These are phyloP conservation scores for Musca domestica DNA, from an alignment of 1,140 invertebrate species.

Conservation along the genomic window DNA sequence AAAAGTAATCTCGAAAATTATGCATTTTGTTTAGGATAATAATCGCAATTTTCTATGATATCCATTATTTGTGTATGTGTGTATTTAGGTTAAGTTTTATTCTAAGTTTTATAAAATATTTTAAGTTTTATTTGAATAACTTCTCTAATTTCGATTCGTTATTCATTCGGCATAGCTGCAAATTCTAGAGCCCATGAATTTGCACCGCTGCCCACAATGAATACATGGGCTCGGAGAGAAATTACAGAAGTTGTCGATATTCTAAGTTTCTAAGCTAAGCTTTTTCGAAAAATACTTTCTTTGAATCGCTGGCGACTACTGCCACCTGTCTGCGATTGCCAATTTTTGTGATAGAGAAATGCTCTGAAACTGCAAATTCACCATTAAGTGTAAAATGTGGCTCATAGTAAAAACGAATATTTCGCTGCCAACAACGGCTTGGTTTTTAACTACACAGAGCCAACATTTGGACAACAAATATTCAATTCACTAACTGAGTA, in stretches of 20 bases:
- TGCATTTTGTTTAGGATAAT: not conserved
- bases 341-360: constrained; percentile 23
- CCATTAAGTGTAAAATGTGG: constrained; percentile 45
- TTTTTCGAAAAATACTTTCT: not conserved
- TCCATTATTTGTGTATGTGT: too few species aligned
- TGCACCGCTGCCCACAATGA: not conserved
- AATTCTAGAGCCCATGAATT: constrained; percentile 9
- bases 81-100: too few species aligned
- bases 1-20: not conserved
- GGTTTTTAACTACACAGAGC: not conserved
- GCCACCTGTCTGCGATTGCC: not conserved
- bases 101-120: too few species aligned
- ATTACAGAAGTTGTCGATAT: not conserved
- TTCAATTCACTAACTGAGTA: not conserved
- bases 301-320: not conserved
- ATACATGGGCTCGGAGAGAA: constrained; percentile 1
- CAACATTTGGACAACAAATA: constrained; percentile 7
- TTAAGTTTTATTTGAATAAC: not conserved
- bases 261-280: not conserved
- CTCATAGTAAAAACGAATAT: constrained; percentile 28
- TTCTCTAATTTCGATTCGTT: constrained; percentile 5
- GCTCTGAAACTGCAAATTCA: constrained; percentile 14
- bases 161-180: not conserved
- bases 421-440: not conserved
- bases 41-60: too few species aligned